Evolutionary conservation across 2,797 vertebrate genomes (phyloP), one percentile per base, ranked within the genome.

Genomic region (Thalassophryne amazonica): DNA sequence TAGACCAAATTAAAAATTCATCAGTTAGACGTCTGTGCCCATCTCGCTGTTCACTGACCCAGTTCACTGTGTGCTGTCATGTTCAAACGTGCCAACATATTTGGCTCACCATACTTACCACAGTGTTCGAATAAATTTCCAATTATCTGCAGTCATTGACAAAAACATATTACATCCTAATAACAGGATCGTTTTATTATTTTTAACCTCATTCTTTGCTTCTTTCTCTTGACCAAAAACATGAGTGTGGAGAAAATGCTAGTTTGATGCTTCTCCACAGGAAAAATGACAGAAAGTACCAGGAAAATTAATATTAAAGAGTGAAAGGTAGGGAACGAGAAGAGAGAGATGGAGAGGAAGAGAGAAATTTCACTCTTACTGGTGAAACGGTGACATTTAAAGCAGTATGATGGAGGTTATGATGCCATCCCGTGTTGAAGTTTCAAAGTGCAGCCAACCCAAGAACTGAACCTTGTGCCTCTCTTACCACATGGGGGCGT

Each of bases 1-100:
- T 72, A 69, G 62, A 55, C 11, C 3, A 50, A 77, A 83, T 86
- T n/a, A 84, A 86, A 83, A 46, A 85, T 83, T 72, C 37, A 87
- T 50, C 53, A 70, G 60, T 39, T 61, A 15, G 52, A 59, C 23
- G 14, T 55, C 7, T 1, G 0, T 39, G 42, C 20, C 41, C 57
- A 51, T 73, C 76, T 71, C 57, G 43, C 78, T 69, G 56, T 60
- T 81, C 67, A 75, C 50, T 81, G 82, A 87, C 82, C 81, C 76
- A 81, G 9, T 76, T 88, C 65, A 32, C 61, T 4, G 48, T 38
- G 41, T 49, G 56, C 52, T 70, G 47, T 74, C 69, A 65, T 16
- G 24, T 23, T 32, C 48, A 38, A 10, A 54, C 34, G 32, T 6
- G 5, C 2, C 57, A 16, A 28, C 17, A 50, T 22, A 43, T 32